These are phyloP conservation scores for Brachypteracias leptosomus DNA, from an alignment of 2,113 vertebrate genomes.

Conservation along the genomic window DNA sequence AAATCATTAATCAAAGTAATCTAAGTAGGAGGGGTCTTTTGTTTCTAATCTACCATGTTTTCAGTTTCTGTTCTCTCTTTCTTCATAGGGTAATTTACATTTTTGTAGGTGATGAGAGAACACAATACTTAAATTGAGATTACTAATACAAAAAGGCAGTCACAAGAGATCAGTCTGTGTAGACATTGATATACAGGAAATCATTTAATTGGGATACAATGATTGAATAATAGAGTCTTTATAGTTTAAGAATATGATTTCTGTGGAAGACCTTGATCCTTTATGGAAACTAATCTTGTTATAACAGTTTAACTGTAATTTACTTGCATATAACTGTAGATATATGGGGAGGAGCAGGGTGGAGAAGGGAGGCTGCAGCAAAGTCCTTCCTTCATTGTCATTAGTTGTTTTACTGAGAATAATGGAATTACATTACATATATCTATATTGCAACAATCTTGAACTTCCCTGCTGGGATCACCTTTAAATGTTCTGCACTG, in stretches of 20 bases:
- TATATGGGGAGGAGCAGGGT: neutral
- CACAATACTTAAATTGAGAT: neutral
- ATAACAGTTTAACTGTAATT: neutral
- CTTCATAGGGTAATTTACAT: neutral
- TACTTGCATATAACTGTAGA: neutral
- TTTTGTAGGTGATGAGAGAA: neutral
- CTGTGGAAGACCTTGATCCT: neutral
- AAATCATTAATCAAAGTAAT: neutral
- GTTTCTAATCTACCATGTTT: neutral
- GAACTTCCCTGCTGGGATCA: neutral
- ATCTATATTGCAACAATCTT: neutral
- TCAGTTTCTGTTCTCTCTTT: neutral
- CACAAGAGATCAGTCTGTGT: neutral
- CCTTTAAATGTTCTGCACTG: neutral
- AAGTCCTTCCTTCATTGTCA: neutral
- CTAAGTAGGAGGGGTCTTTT: neutral
- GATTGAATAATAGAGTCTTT: neutral
- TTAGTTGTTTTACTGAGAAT: neutral
- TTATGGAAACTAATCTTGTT: neutral
- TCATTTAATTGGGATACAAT: neutral
- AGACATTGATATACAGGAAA: neutral
- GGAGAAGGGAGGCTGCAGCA: neutral
- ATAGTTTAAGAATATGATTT: neutral
- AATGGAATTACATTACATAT: neutral
- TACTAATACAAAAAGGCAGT: neutral